phyloP scores from a whole-genome alignment of 2,113 vertebrate species.

The Ceratotherium simum region DNA sequence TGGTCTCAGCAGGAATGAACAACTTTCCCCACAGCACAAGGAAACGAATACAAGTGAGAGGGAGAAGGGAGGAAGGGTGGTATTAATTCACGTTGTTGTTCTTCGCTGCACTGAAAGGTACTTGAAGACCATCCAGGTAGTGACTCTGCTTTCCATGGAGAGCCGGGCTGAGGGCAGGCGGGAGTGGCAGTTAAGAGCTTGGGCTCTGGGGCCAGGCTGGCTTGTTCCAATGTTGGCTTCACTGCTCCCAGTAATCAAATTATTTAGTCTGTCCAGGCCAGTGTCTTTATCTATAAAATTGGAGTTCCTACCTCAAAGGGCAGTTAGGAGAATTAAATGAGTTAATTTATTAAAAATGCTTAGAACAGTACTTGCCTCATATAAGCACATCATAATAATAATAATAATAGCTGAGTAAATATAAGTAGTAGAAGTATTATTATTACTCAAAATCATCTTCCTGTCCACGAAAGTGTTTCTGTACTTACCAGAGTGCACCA shows the following conservation, averaged over 20 bases:
- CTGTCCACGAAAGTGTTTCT: background rate
- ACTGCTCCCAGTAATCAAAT: background rate
- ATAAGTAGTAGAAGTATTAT: background rate
- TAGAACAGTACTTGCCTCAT: background rate
- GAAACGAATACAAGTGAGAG: accelerated
- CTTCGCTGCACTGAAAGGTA: background rate
- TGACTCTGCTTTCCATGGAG: no score
- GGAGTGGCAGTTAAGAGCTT: background rate
- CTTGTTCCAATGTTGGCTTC: accelerated
- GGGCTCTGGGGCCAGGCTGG: background rate
- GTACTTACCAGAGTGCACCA: background rate
- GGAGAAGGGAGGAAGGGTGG: background rate
- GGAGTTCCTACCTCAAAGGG: background rate
- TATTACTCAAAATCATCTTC: background rate
- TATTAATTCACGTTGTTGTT: background rate
- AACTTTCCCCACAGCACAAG: background rate
- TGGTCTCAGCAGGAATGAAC: no score
- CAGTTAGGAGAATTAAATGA: background rate
- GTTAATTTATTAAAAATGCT: background rate
- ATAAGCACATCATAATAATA: background rate
- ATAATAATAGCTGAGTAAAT: background rate
- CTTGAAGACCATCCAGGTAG: no score
- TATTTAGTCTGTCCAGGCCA: background rate
- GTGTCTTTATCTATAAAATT: background rate
- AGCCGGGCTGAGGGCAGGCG: accelerated